Percentiles rank a stretch among this genome's conserved stretches.
phyloP scores from a whole-genome alignment of 2,797 vertebrate species.

The Zonotrichia albicollis region DNA sequence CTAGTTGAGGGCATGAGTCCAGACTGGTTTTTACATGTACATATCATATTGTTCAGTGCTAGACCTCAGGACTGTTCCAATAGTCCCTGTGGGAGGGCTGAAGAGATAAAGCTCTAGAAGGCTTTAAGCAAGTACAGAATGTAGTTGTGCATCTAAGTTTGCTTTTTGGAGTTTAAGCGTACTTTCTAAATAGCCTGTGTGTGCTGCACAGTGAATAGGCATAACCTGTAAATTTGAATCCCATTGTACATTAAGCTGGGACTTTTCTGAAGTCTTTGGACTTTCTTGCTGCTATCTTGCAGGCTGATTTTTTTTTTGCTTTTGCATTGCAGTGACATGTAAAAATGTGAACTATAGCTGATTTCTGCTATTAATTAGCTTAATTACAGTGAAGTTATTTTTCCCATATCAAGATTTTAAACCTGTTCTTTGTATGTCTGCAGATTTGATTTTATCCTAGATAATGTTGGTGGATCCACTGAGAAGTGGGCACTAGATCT shows the following conservation, averaged over 20 bases:
- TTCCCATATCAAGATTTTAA: not conserved
- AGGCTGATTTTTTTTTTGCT: not conserved
- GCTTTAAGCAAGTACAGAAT: not conserved
- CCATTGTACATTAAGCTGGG: not conserved
- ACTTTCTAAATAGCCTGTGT: not conserved
- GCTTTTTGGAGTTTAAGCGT: not conserved
- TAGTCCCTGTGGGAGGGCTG: not conserved
- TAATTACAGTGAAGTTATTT: not conserved
- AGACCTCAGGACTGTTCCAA: not conserved
- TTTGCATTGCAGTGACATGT: not conserved
- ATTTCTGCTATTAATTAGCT: not conserved
- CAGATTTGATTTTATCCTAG: conserved; percentile 95
- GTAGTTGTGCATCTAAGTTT: not conserved
- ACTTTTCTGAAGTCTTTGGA: not conserved
- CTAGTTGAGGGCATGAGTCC: not conserved
- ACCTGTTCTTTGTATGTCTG: not conserved
- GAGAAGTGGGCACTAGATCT: conserved; percentile 87
- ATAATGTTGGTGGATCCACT: conserved; percentile 90
- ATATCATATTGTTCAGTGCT: not conserved
- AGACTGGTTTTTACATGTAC: not conserved
- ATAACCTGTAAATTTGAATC: not conserved
- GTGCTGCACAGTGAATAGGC: not conserved
- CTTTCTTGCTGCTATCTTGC: not conserved
- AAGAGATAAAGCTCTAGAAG: not conserved
- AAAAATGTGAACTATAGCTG: not conserved